Percentiles rank a stretch among this genome's conserved stretches.
phyloP scores from a whole-genome alignment of 2,888 invertebrate genomes.

The Sialis lutaria region DNA sequence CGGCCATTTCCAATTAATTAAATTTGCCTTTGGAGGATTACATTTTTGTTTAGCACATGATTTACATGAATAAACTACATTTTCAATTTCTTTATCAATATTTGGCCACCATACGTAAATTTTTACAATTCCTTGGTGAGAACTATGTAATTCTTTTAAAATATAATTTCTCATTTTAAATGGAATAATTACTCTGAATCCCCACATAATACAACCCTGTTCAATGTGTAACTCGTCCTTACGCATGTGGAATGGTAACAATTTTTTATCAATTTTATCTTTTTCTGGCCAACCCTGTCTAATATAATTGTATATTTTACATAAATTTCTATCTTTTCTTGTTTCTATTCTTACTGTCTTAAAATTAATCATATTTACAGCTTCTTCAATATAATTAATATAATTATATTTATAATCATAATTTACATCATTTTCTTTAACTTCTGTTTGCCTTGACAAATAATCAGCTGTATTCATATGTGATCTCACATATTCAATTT shows the following conservation, averaged over 20 bases:
- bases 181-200: not conserved
- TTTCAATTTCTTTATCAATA: not conserved
- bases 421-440: slow-evolving; percentile 4
- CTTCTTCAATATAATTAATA: not conserved
- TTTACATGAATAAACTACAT: not conserved
- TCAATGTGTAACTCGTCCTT: not conserved
- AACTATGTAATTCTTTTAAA: not conserved
- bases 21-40: not conserved
- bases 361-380: not conserved
- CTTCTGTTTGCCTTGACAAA: slow-evolving; percentile 9
- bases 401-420: not conserved
- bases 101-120: not conserved
- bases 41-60: not conserved
- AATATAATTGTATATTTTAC: not conserved
- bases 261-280: not conserved
- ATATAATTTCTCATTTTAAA: not conserved
- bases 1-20: not conserved
- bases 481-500: slow-evolving; percentile 9
- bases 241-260: no score
- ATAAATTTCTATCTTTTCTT: not conserved
- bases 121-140: not conserved
- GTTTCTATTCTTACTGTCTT: not conserved
- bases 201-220: not conserved
- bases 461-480: slow-evolving; percentile 10
- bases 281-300: not conserved